phyloP scores from a whole-genome alignment of 2,113 vertebrate genomes.

The Myotis brandtii region DNA sequence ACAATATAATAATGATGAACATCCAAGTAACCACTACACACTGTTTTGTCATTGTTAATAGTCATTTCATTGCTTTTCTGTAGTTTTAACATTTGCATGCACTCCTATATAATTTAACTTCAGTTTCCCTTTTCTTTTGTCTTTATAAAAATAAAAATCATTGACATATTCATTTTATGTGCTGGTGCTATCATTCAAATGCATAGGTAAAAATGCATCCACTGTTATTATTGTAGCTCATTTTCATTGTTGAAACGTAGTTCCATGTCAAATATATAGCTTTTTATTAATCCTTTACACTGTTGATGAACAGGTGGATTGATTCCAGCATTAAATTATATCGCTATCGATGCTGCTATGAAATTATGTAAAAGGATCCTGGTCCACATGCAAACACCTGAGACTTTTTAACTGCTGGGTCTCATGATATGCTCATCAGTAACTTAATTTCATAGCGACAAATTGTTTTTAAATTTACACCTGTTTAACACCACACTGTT shows the following conservation, averaged over 20 bases:
- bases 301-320: neutral
- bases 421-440: neutral
- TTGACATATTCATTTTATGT: neutral
- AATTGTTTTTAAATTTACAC: neutral
- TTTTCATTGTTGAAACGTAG: neutral
- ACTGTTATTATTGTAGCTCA: neutral
- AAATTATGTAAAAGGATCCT: neutral
- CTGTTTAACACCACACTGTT: neutral
- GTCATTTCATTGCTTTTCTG: conserved; percentile 1
- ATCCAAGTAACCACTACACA: neutral
- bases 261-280: neutral
- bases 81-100: neutral
- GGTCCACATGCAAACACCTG: neutral
- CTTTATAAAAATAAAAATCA: conserved; percentile 17
- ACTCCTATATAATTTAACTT: neutral
- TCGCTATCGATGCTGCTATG: neutral
- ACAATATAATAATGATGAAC: neutral
- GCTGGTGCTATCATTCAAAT: neutral
- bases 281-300: neutral
- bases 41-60: neutral
- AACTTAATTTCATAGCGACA: neutral
- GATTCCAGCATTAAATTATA: neutral
- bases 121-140: neutral
- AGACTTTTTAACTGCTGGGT: neutral
- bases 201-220: neutral